phyloP scores from a whole-genome alignment of 2,888 invertebrate genomes.

The Lutraria lutraria region DNA sequence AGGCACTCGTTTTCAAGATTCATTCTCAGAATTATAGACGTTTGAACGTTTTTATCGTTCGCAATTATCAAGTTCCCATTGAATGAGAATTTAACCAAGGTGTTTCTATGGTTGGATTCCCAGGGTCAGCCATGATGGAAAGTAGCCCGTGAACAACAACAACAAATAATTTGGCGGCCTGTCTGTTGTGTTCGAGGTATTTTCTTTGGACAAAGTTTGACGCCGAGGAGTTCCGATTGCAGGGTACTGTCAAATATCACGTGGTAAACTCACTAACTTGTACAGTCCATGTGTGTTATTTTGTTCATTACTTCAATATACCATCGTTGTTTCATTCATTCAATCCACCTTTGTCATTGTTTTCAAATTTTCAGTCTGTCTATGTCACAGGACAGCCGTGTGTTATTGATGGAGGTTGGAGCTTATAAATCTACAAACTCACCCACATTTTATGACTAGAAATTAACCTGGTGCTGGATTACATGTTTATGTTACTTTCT shows the following conservation, averaged over 20 bases:
- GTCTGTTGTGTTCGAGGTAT: not conserved
- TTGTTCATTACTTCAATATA: not conserved
- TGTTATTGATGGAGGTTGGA: conserved; percentile 83
- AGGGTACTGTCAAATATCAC: not conserved
- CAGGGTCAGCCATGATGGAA: too few relatives aligned
- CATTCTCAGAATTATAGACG: too few relatives aligned
- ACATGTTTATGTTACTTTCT: too few relatives aligned
- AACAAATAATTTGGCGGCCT: too few relatives aligned
- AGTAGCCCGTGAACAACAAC: too few relatives aligned
- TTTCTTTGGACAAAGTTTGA: not conserved
- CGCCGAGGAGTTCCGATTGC: not conserved
- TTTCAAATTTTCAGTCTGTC: conserved; percentile 72
- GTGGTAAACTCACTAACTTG: not conserved
- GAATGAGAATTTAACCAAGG: not conserved
- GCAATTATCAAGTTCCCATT: not conserved
- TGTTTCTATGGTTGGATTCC: too few relatives aligned
- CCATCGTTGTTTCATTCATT: not conserved
- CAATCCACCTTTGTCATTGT: too few relatives aligned
- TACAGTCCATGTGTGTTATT: not conserved
- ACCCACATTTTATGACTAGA: too few relatives aligned
- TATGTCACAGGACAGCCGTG: conserved; percentile 81
- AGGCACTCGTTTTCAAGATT: too few relatives aligned
- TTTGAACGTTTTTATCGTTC: not conserved
- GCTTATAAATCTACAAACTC: conserved; percentile 43
- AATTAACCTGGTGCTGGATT: too few relatives aligned